Evolutionary conservation across 2,888 invertebrate genomes (phyloP).

Genomic region (Cremastobaeus sp.): DNA sequence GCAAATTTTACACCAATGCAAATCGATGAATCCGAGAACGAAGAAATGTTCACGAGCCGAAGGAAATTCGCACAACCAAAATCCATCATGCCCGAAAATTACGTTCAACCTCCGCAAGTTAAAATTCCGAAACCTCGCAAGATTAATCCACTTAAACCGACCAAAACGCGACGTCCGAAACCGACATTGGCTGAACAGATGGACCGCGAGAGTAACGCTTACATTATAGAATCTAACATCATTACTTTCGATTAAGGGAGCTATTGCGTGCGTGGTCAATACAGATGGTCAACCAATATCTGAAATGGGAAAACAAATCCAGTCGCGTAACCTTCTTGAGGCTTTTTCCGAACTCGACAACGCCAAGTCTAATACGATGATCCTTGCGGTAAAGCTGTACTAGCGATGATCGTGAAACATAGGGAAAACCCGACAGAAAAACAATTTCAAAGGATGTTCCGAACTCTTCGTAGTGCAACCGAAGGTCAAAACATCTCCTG

Average conservation of each 20-base stretch:
- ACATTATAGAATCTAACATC: neutral
- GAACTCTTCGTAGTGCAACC: neutral
- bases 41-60: too few relatives aligned
- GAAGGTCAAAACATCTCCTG: neutral
- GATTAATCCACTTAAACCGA: too few relatives aligned
- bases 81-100: too few relatives aligned
- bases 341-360: neutral
- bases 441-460: neutral
- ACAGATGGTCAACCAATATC: neutral
- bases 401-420: slow-evolving; percentile 22
- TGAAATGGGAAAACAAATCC: neutral
- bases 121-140: too few relatives aligned
- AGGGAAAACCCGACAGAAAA: neutral
- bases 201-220: neutral
- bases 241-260: neutral
- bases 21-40: too few relatives aligned
- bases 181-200: neutral
- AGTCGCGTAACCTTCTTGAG: neutral
- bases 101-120: too few relatives aligned
- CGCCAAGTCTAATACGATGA: neutral
- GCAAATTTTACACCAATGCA: too few relatives aligned
- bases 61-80: too few relatives aligned
- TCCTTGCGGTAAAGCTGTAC: slow-evolving; percentile 11
- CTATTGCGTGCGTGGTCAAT: neutral
- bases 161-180: neutral